These are phyloP conservation scores for Coracopsis vasa DNA, from an alignment of 2,113 vertebrate species.

Conservation along the genomic window DNA sequence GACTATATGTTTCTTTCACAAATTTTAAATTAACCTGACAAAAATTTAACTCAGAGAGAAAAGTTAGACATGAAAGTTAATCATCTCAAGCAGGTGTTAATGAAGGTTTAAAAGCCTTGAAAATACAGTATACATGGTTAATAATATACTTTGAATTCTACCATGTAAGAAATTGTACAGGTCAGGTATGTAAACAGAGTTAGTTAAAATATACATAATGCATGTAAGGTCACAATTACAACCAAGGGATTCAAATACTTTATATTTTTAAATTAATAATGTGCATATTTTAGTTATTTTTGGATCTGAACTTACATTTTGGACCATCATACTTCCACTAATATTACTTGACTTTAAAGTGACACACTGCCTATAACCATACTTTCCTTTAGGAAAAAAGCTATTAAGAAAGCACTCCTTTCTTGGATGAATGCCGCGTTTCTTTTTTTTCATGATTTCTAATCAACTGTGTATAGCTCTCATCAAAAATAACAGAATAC, in stretches of 20 bases:
- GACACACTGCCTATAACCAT: not conserved
- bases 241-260: not conserved
- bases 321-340: not conserved
- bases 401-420: slow-evolving; percentile 34
- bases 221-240: slow-evolving; percentile 57
- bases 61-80: slow-evolving; percentile 67
- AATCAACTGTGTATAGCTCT: not conserved
- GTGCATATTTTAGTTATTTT: not conserved
- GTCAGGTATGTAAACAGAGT: slow-evolving; percentile 42
- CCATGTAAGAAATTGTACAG: slow-evolving; percentile 29
- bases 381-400: not conserved
- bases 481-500: not conserved
- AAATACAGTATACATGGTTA: slow-evolving; percentile 21
- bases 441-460: not conserved
- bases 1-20: not conserved
- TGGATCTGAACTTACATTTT: not conserved
- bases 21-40: not conserved
- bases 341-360: not conserved
- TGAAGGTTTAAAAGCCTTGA: not conserved
- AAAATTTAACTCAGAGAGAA: not conserved
- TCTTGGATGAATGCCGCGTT: slow-evolving; percentile 39
- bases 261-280: not conserved
- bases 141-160: slow-evolving; percentile 55
- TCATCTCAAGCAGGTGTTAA: slow-evolving; percentile 39
- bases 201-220: slow-evolving; percentile 58